Percentiles rank a stretch among this genome's conserved stretches.
Evolutionary conservation across 2,888 invertebrate genomes (phyloP).

Genomic region (Psylliodes chrysocephalus): DNA sequence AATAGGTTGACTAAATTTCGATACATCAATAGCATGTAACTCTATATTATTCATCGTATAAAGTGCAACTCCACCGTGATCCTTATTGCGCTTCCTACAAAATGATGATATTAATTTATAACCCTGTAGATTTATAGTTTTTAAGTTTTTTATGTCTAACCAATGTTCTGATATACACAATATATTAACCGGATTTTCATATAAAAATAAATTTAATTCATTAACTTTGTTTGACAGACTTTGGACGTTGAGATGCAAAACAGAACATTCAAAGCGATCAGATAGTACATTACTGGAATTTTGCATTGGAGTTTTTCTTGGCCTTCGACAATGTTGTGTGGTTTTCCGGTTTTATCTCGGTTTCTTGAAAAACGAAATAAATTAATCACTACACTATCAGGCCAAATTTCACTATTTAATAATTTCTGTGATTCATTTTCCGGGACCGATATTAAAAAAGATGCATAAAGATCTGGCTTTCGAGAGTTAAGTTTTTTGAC

Average conservation of each 20-base stretch:
- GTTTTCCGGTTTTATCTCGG: neutral
- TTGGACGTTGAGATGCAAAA: too few relatives aligned
- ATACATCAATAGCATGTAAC: neutral
- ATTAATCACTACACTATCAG: neutral
- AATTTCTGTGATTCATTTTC: neutral
- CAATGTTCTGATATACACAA: too few relatives aligned
- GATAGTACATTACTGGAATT: neutral
- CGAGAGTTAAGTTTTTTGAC: neutral
- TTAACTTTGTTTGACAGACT: neutral
- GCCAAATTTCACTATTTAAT: too few relatives aligned
- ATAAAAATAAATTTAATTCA: neutral
- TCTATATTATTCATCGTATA: neutral
- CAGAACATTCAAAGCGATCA: neutral
- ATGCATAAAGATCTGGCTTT: too few relatives aligned
- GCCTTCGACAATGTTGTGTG: neutral
- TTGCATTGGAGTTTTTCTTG: neutral
- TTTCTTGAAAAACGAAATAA: neutral
- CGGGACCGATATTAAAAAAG: neutral
- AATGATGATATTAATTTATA: neutral
- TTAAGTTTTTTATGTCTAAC: neutral
- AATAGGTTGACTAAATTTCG: neutral
- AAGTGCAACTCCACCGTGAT: neutral
- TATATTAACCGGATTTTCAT: neutral
- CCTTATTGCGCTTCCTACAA: neutral
- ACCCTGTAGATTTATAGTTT: neutral